Percentiles rank a stretch among this genome's conserved stretches.
Conservation (phyloP, 2,797 vertebrate species). For the Sebastes trivittatus region DNA sequence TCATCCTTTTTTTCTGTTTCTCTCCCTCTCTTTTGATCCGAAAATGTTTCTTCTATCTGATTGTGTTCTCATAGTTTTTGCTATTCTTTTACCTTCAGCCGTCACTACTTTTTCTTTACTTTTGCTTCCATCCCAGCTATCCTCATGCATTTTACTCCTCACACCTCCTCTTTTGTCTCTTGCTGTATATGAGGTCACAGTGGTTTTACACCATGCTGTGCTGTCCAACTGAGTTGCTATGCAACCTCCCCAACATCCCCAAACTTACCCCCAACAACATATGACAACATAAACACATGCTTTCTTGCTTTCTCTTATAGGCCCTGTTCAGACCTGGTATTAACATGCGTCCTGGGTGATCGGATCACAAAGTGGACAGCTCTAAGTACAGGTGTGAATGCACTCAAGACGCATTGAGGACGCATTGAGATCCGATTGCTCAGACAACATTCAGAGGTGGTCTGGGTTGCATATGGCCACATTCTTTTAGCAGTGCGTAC, state of each 20-base stretch:
- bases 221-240: constrained; percentile 21
- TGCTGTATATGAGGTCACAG: constrained; percentile 12
- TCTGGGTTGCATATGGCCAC: too few relatives aligned
- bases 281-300: not conserved
- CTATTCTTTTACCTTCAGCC: not conserved
- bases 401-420: too few relatives aligned
- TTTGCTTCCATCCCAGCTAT: not conserved
- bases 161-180: not conserved
- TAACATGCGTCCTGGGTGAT: too few relatives aligned
- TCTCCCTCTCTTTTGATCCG: constrained; percentile 6
- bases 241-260: constrained; percentile 7
- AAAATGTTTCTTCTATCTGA: constrained; percentile 34
- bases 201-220: constrained; percentile 9
- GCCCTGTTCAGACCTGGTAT: too few relatives aligned
- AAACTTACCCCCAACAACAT: not conserved
- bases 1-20: not conserved
- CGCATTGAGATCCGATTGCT: too few relatives aligned
- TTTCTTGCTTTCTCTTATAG: not conserved
- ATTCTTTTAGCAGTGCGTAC: too few relatives aligned
- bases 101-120: not conserved
- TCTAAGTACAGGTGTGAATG: too few relatives aligned
- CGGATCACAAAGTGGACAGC: too few relatives aligned
- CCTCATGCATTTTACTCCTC: not conserved
- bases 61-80: not conserved
- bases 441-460: too few relatives aligned